Evolutionary conservation across 2,888 invertebrate genomes (phyloP), one percentile per base, ranked within the genome.

Genomic region (Microplitis deprimator): DNA sequence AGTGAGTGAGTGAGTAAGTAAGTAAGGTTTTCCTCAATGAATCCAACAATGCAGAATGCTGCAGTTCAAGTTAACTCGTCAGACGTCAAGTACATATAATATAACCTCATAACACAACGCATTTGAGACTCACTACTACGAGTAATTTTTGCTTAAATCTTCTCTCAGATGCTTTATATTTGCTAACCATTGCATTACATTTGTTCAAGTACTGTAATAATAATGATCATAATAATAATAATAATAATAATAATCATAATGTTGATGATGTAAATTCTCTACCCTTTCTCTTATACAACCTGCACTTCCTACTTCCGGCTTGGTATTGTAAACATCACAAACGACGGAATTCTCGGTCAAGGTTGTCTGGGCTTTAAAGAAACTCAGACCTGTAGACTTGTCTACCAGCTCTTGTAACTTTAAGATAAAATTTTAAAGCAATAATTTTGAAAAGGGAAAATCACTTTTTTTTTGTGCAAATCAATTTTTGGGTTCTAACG

Each of bases 251-350:
- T 50, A 50, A 50, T 50, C 2, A 50, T 13, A 50, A 50, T 50
- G 68, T 38, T 29, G 13, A 5, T 67, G 67, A 38, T 62, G 62
- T 62, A 16, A 17, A 16, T 62, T 20, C 20, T 20, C 20, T 8
- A 8, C 62, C 20, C 62, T 62, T 62, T 62, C 62, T 20, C 16
- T 8, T 6, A 20, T 20, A 38, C 29, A 67, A 67, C 20, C 29
- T 13, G 68, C 40, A 41, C 50, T 68, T 68, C 68, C 68, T 40
- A n/a, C 68, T 68, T 68, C 68, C 68, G 68, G 68, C 68, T 68
- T 68, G 68, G 68, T 40, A 68, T 68, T 68, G 13, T 50, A 68
- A 68, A 68, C 68, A 68, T 68, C 68, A 68, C 39, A 38, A 68
- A 40, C 16, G 50, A 50, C 41, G 41, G 39, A 41, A 17, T 68